These are phyloP conservation scores for Falco columbarius DNA, from an alignment of 2,797 vertebrate genomes.

Conservation along the genomic window DNA sequence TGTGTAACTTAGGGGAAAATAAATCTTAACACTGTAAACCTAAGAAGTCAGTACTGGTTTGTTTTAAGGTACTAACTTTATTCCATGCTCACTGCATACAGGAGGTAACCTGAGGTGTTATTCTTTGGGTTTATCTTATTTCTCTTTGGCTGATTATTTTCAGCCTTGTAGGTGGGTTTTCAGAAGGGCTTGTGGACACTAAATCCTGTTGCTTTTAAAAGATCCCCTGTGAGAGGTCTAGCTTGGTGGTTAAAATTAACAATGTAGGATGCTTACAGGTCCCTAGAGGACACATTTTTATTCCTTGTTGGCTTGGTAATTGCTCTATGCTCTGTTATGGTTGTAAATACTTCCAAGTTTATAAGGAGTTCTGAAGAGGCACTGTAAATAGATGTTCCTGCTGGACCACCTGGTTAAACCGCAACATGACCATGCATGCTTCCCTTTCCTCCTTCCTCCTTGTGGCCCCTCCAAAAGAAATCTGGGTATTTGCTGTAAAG, in stretches of 20 bases:
- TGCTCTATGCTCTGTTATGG: neutral
- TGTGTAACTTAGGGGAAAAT: neutral
- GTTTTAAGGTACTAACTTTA: neutral
- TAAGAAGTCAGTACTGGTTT: neutral
- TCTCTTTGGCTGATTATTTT: neutral
- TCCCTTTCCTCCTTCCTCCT: neutral
- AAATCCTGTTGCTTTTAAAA: neutral
- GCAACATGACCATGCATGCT: rapidly evolving
- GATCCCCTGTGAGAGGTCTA: neutral
- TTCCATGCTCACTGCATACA: neutral
- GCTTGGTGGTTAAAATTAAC: neutral
- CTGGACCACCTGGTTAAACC: neutral
- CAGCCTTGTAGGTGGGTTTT: neutral
- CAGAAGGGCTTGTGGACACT: neutral
- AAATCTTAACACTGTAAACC: neutral
- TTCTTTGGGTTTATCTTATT: neutral
- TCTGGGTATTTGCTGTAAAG: neutral
- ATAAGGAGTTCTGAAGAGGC: neutral
- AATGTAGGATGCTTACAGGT: neutral
- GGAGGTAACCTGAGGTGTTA: neutral
- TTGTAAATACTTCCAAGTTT: neutral
- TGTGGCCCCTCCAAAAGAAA: neutral
- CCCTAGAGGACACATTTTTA: neutral
- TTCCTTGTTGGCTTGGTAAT: neutral
- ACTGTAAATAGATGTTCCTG: neutral